These are phyloP conservation scores for Heliothis subflexa DNA, from an alignment of 1,140 invertebrate species.

Conservation along the genomic window DNA sequence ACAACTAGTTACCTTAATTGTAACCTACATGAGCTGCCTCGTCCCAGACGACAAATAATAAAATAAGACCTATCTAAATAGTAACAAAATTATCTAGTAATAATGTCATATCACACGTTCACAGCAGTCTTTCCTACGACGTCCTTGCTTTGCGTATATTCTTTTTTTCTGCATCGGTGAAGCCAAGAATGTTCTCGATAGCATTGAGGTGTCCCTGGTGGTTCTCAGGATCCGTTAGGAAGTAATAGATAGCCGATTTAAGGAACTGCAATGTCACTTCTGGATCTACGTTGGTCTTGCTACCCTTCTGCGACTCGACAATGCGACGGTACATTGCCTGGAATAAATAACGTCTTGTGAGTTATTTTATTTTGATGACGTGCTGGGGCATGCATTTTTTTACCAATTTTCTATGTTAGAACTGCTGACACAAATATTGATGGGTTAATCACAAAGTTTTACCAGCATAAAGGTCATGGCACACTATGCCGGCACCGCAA, in stretches of 20 bases:
- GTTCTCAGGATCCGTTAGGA: constrained; percentile 94
- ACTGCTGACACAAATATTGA: neutral
- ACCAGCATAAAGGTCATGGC: too few species aligned
- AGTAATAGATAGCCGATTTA: constrained; percentile 96
- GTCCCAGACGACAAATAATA: constrained; percentile 65
- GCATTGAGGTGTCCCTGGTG: constrained; percentile 93
- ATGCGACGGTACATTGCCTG: constrained; percentile 94
- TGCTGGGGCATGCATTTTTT: constrained; percentile 7
- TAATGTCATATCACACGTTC: constrained; percentile 76
- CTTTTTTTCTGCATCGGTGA: constrained; percentile 90
- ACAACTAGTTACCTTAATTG: constrained; percentile 41
- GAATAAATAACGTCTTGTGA: constrained; percentile 60
- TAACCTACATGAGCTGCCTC: constrained; percentile 52
- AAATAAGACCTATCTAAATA: constrained; percentile 71
- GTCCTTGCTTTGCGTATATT: constrained; percentile 90
- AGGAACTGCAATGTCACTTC: constrained; percentile 95
- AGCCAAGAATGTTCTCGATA: constrained; percentile 94
- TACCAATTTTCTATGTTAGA: neutral
- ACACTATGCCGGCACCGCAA: too few species aligned
- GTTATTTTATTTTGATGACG: neutral
- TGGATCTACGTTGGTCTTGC: constrained; percentile 90
- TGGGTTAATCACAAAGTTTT: neutral
- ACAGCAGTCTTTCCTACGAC: constrained; percentile 75
- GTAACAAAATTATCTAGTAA: constrained; percentile 64
- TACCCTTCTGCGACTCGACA: constrained; percentile 90